These are phyloP conservation scores for Dendrocincla fuliginosa DNA, from an alignment of 2,797 vertebrate species.

Conservation along the genomic window DNA sequence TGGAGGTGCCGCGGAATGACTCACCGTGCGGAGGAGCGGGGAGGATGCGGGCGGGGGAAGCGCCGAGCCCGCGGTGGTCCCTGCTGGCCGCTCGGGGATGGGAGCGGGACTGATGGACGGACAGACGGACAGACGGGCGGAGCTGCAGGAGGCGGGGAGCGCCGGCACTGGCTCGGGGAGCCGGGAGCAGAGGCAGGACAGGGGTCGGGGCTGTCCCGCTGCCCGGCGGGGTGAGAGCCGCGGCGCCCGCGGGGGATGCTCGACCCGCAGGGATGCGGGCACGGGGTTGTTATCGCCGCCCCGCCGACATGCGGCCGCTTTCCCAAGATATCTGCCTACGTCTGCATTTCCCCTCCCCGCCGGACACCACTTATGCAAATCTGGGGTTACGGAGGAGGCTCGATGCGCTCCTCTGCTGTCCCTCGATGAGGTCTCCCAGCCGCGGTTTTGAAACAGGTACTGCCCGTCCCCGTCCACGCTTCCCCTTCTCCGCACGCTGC, in stretches of 20 bases:
- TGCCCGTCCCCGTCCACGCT: rapidly evolving
- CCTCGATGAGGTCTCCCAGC: neutral
- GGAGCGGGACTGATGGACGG: neutral
- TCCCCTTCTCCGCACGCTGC: neutral
- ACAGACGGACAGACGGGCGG: no score
- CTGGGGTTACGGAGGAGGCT: neutral
- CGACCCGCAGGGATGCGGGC: neutral
- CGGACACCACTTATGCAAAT: neutral
- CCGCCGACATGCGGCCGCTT: rapidly evolving
- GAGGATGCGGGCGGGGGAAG: neutral
- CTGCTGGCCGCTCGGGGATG: neutral
- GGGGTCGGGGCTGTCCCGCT: neutral
- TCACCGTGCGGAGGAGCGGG: neutral
- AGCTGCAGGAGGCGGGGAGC: neutral
- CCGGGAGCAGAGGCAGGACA: no score
- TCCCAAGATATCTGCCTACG: neutral
- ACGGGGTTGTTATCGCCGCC: neutral
- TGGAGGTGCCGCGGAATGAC: rapidly evolving
- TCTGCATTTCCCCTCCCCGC: constrained; percentile 4
- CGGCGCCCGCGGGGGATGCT: neutral
- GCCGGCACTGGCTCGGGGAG: no score
- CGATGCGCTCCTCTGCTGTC: neutral
- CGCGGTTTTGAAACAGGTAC: neutral
- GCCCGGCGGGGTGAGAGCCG: rapidly evolving
- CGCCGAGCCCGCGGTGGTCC: no score